Evolutionary conservation across 2,797 vertebrate species (phyloP), one percentile per base, ranked within the genome.

Genomic region (Chloroceryle inda): DNA sequence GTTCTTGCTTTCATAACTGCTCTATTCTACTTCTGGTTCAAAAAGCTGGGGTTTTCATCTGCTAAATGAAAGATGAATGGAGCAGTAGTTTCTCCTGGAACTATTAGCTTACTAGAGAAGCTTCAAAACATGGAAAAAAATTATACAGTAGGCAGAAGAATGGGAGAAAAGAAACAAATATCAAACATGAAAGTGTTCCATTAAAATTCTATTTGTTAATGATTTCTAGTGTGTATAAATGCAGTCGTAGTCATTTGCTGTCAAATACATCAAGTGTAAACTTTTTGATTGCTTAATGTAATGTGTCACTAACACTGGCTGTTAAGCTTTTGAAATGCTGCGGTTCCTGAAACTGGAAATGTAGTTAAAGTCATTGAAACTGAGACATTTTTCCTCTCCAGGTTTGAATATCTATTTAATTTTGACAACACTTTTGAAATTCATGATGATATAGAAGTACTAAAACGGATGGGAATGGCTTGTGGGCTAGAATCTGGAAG

Each of bases 401-500:
- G 99, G 96, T 99, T 99, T 79, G 99, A 99, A 96, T 99, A 99
- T 97, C 98, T 99, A 96, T 99, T 99, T 98, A 99, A 99, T 97
- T 99, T 99, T 50, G 99, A 99, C 98, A 99, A 99, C 97, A 99
- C 99, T 96, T 99, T 99, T 97, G 99, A 99, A 98, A 99, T 99
- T 97, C 99, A 99, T 2, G 99, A 99, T 59, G 99, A 99, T 97
- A 99, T 99, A 14, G 99, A 99, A 98, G 99, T 99, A 91, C 98
- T 99, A 92, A 99, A 99, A 92, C 99, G 99, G 68, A 99, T 99
- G 99, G 99, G 99, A 94, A 99, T 99, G 99, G 99, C 99, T 66
- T 99, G 99, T 66, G 99, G 99, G 35, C 97, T 99, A 94, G 99
- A 99, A 97, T 98, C 98, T 53, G 99, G 99, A 50, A 99, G 98